Evolutionary conservation across 2,113 vertebrate genomes (phyloP), one percentile per base, ranked within the genome.

Genomic region (Datnioides undecimradiatus): DNA sequence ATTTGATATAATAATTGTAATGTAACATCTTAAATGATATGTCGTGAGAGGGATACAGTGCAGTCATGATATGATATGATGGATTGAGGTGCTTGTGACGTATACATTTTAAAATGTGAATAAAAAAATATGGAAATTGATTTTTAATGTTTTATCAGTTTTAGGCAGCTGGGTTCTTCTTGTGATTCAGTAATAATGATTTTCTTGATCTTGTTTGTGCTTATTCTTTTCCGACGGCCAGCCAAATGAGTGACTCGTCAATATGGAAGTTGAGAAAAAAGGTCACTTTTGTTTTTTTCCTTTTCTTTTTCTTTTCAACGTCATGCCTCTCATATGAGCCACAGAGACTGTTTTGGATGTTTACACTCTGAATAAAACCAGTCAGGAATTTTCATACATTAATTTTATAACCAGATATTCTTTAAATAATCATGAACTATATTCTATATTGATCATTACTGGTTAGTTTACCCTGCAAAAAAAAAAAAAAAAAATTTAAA

Each of bases 361-460:
- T 93, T 94, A 93, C 88, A 92, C 90, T 92, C 86, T 59, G 67
- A 88, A 93, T 79, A 81, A 88, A 88, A 91, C 79, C 74, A 89
- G 92, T 93, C 92, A 94, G 92, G 93, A 94, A 93, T 93, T 91
- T 92, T 92, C 90, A 89, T 93, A 92, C 83, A 72, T 92, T 90
- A 4, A 91, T 92, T 92, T 93, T 92, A 79, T 92, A 93, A 89
- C 73, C 88, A 80, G 84, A 87, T 89, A 83, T 90, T 64, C 68
- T 92, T 93, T 90, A 57, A 57, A 76, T 76, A 83, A 76, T 72
- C 89, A 91, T 76, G 63, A 86, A 77, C 79, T 81, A 76, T 84
- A 83, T 82, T 86, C 85, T 91, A 79, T 73, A 89, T 64, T 21
- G 52, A 73, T 58, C 66, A 87, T 82, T 67, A 73, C 71, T 60